These are phyloP conservation scores for Panagrolaimus sp. DNA, from an alignment of 1,140 invertebrate genomes.

Conservation along the genomic window DNA sequence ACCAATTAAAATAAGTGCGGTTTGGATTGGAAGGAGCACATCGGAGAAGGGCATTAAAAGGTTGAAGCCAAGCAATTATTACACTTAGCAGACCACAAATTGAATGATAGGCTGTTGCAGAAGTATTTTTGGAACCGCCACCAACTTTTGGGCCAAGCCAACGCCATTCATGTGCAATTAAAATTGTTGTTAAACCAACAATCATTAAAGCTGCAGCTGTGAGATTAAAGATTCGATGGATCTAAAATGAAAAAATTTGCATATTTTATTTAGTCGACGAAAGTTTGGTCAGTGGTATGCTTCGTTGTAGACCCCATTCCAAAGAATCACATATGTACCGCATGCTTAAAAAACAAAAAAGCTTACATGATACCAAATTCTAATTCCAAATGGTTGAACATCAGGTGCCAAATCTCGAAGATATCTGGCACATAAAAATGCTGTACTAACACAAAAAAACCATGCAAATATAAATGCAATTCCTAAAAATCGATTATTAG, in stretches of 20 bases:
- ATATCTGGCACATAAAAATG: not conserved
- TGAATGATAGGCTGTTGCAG: not conserved
- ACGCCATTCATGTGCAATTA: conserved; percentile 12
- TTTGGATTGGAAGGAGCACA: not conserved
- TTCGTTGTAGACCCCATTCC: no score
- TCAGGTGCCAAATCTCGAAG: not conserved
- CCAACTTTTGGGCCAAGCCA: conserved; percentile 11
- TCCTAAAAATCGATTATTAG: not conserved
- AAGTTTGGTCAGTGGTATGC: no score
- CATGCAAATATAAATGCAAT: not conserved
- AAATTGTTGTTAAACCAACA: not conserved
- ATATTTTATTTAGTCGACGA: no score
- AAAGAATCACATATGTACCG: not conserved
- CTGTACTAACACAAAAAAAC: conserved; percentile 1
- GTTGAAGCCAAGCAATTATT: not conserved
- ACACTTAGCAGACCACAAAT: conserved; percentile 7
- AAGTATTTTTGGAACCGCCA: not conserved
- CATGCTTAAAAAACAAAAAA: not conserved
- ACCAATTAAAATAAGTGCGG: not conserved
- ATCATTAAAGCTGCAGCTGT: not conserved
- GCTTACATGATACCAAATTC: conserved; percentile 10
- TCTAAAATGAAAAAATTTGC: not conserved
- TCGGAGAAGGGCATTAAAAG: not conserved
- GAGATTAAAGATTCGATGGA: conserved; percentile 14
- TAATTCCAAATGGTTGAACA: conserved; percentile 11